Conservation (phyloP, 2,113 vertebrate genomes). For the Clarias gariepinus region DNA sequence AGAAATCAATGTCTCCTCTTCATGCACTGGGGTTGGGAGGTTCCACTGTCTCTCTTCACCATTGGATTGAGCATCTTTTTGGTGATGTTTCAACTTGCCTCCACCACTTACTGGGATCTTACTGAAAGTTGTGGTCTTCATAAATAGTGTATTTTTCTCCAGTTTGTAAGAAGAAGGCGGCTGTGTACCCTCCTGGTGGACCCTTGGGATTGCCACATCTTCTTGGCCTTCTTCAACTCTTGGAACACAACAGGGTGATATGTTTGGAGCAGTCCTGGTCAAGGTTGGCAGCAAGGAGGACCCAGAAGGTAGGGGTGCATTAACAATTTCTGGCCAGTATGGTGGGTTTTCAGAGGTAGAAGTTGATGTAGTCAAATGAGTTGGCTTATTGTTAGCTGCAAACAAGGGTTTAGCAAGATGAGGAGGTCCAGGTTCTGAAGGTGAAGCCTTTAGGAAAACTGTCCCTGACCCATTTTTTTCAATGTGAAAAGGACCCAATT, state of each 20-base stretch:
- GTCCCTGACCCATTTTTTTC: constrained; percentile 21
- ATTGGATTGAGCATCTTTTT: constrained; percentile 74
- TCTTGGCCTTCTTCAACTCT: constrained; percentile 38
- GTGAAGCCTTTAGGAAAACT: neutral
- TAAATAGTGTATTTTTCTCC: constrained; percentile 81
- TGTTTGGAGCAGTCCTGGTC: neutral
- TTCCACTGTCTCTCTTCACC: constrained; percentile 81
- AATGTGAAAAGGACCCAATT: constrained; percentile 12
- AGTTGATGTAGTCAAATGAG: constrained; percentile 15
- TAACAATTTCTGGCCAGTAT: constrained; percentile 28
- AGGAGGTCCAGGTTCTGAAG: constrained; percentile 21
- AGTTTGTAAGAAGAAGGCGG: constrained; percentile 26
- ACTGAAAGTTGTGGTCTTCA: constrained; percentile 66
- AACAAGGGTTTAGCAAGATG: constrained; percentile 5
- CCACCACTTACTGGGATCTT: constrained; percentile 73
- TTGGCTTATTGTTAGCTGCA: neutral
- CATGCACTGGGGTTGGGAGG: constrained; percentile 77
- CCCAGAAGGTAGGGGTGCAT: constrained; percentile 27
- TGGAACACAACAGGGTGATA: constrained; percentile 19
- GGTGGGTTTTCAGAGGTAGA: constrained; percentile 41
- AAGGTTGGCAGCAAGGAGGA: constrained; percentile 39
- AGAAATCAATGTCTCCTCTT: constrained; percentile 74
- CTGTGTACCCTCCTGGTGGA: constrained; percentile 22
- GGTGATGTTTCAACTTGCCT: constrained; percentile 67
- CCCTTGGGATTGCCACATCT: constrained; percentile 36